phyloP scores from a whole-genome alignment of 1,140 invertebrate species.

The Tenebrio molitor region DNA sequence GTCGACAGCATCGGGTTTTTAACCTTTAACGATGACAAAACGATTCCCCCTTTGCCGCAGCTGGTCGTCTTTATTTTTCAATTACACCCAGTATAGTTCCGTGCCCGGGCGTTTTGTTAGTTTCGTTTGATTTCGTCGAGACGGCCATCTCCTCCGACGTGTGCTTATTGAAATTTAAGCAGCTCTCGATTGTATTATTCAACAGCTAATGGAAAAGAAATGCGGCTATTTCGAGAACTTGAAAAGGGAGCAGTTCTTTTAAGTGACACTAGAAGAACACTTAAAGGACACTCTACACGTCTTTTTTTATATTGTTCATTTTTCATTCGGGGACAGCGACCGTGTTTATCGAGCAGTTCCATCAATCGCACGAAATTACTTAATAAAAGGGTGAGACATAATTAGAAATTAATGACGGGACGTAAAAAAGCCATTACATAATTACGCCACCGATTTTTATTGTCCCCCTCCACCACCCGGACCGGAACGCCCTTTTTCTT shows the following conservation, averaged over 20 bases:
- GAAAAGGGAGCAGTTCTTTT: constrained; percentile 33
- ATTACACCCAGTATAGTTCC: too few species aligned
- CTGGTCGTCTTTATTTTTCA: too few species aligned
- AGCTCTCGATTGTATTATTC: constrained; percentile 43
- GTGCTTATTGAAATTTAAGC: constrained; percentile 43
- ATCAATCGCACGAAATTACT: neutral
- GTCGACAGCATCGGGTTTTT: too few species aligned
- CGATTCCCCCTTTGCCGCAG: too few species aligned
- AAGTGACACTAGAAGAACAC: constrained; percentile 51
- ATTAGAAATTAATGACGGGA: constrained; percentile 18
- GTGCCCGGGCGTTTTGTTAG: too few species aligned
- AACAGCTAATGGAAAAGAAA: constrained; percentile 43
- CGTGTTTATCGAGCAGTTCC: neutral
- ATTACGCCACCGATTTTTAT: neutral
- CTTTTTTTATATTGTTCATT: neutral
- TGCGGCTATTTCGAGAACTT: constrained; percentile 16
- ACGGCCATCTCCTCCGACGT: constrained; percentile 16
- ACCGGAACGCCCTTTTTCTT: neutral
- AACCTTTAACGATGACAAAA: too few species aligned
- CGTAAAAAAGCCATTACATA: constrained; percentile 10
- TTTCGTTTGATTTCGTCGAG: too few species aligned
- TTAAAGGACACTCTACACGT: constrained; percentile 29
- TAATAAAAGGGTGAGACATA: neutral
- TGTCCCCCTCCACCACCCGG: neutral
- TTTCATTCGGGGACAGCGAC: neutral